These are phyloP conservation scores for Siniperca knerii DNA, from an alignment of 2,113 vertebrate species.

Conservation along the genomic window DNA sequence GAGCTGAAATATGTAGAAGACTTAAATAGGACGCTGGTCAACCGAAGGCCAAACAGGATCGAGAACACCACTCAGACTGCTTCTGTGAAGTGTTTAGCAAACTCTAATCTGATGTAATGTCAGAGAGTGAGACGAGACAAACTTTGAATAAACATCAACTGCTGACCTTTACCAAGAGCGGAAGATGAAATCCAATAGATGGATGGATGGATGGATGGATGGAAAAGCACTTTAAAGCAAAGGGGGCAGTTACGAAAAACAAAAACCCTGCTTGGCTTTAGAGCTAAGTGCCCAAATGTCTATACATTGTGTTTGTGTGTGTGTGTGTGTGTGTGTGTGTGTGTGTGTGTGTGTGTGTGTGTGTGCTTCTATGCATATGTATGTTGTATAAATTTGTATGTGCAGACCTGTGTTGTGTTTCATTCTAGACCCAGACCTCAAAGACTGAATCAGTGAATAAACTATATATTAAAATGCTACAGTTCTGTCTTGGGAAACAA, in stretches of 20 bases:
- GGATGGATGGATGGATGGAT: conserved; percentile 27
- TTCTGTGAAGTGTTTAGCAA: conserved; percentile 47
- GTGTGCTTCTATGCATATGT: too few relatives aligned
- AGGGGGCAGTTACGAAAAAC: conserved; percentile 40
- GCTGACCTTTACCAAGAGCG: conserved; percentile 46
- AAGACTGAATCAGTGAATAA: neutral
- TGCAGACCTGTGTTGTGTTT: neutral
- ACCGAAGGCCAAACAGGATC: conserved; percentile 18
- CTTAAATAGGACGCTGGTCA: conserved; percentile 44
- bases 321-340: neutral
- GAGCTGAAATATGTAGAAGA: conserved; percentile 63
- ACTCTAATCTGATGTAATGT: conserved; percentile 45
- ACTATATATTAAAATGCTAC: neutral
- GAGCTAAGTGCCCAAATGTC: conserved; percentile 7
- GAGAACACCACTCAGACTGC: conserved; percentile 12
- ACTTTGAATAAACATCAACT: conserved; percentile 54
- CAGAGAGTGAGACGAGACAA: conserved; percentile 30
- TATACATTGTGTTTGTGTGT: neutral
- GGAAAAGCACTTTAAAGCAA: conserved; percentile 41
- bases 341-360: too few relatives aligned
- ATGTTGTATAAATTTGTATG: too few relatives aligned
- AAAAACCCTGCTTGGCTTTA: neutral
- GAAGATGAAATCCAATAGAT: conserved; percentile 44
- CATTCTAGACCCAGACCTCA: neutral
- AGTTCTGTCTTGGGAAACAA: neutral